phyloP scores from a whole-genome alignment of 2,797 vertebrate genomes.

The Tolypeutes matacus region DNA sequence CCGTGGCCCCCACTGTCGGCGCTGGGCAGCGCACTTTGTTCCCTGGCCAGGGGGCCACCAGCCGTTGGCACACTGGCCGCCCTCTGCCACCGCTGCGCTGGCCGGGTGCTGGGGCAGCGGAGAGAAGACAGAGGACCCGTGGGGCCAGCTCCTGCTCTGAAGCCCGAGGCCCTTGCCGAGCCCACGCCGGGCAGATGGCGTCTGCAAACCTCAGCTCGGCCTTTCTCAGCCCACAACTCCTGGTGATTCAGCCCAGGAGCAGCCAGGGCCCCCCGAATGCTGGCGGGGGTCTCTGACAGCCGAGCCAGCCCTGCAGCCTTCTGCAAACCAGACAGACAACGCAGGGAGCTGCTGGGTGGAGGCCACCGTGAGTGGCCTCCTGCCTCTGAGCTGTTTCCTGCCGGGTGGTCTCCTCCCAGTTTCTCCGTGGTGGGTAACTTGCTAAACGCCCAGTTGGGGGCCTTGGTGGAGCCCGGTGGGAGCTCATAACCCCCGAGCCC shows the following conservation, averaged over 20 bases:
- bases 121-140: background rate
- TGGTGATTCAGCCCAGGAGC: background rate
- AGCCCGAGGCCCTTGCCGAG: no score
- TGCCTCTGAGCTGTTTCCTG: background rate
- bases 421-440: background rate
- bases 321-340: no score
- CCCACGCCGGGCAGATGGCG: no score
- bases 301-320: background rate
- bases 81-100: fast-evolving
- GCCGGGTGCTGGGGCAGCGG: fast-evolving
- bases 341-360: background rate
- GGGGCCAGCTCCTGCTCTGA: background rate
- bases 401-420: fast-evolving
- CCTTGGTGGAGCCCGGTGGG: background rate
- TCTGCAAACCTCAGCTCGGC: no score
- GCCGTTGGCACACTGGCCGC: background rate
- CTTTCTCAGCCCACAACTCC: no score
- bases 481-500: fast-evolving
- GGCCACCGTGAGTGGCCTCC: no score
- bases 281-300: background rate
- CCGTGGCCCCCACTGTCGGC: fast-evolving
- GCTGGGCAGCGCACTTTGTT: background rate
- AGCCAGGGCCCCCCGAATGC: fast-evolving
- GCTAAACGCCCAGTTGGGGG: background rate
- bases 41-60: fast-evolving